Conservation (phyloP, 2,888 invertebrate species). For the Podabrus alpinus region DNA sequence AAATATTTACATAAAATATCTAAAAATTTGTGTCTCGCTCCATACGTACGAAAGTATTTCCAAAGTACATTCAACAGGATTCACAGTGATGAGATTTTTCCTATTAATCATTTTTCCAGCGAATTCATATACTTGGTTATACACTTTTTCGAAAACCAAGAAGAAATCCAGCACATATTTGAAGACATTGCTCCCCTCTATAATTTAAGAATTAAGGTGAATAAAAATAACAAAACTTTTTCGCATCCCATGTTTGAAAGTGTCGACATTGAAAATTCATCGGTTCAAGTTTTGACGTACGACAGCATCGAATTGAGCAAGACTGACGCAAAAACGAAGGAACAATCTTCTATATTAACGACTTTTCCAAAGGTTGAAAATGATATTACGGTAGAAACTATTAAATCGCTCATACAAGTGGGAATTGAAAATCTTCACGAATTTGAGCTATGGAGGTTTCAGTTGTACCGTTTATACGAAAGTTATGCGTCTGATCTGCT, state of each 20-base stretch:
- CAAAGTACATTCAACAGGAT: conserved; percentile 17
- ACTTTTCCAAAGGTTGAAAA: conserved; percentile 37
- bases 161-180: conserved; percentile 17
- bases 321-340: background rate
- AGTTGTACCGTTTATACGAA: conserved; percentile 72
- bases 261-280: background rate
- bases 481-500: conserved; percentile 71
- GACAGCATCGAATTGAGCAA: background rate
- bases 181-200: conserved; percentile 9
- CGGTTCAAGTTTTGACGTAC: conserved; percentile 5
- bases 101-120: conserved; percentile 20
- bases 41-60: conserved; percentile 29
- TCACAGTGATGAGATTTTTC: background rate
- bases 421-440: conserved; percentile 66
- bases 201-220: background rate
- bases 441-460: conserved; percentile 66
- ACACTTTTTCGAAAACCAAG: conserved; percentile 22
- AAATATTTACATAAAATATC: conserved; percentile 16
- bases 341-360: background rate
- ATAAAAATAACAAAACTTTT: background rate
- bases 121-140: conserved; percentile 28
- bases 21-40: conserved; percentile 12
- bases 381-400: conserved; percentile 60
- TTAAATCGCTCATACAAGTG: conserved; percentile 68
- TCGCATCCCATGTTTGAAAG: background rate